These are phyloP conservation scores for Ctena decussata DNA, from an alignment of 2,888 invertebrate species.

Conservation along the genomic window DNA sequence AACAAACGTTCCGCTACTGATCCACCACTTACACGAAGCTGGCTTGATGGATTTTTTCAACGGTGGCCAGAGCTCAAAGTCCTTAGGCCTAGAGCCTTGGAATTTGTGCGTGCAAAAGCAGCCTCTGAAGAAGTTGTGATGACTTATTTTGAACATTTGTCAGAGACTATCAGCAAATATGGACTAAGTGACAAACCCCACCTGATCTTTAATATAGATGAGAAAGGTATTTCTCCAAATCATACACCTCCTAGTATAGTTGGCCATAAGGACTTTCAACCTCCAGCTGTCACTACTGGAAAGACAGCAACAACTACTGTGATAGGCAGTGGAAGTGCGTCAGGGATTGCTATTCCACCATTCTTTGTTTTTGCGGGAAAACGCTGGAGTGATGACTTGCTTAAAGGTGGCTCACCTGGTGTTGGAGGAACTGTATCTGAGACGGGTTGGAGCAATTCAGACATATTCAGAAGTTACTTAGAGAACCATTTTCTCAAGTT, in stretches of 20 bases:
- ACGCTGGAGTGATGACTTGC: neutral
- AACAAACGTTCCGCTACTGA: neutral
- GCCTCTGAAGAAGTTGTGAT: neutral
- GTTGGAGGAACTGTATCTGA: neutral
- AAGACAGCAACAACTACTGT: too few species aligned
- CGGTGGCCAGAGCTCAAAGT: neutral
- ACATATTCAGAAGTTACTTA: neutral
- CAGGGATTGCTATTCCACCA: neutral
- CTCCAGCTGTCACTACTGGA: too few species aligned
- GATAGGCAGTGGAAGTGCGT: neutral
- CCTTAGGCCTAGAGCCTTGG: neutral
- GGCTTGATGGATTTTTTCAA: neutral
- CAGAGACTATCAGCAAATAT: neutral
- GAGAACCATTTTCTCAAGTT: neutral
- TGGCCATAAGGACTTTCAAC: neutral
- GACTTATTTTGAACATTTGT: neutral
- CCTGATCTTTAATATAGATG: neutral
- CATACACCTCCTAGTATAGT: neutral
- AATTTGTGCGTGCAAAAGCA: neutral
- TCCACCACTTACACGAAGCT: too few species aligned
- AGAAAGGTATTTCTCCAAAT: neutral
- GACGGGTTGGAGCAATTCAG: neutral
- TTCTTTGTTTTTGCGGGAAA: neutral
- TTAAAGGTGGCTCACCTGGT: neutral
- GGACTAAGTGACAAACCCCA: neutral